Evolutionary conservation across 2,888 invertebrate species (phyloP).

Genomic region (Cryptocephalus primarius): DNA sequence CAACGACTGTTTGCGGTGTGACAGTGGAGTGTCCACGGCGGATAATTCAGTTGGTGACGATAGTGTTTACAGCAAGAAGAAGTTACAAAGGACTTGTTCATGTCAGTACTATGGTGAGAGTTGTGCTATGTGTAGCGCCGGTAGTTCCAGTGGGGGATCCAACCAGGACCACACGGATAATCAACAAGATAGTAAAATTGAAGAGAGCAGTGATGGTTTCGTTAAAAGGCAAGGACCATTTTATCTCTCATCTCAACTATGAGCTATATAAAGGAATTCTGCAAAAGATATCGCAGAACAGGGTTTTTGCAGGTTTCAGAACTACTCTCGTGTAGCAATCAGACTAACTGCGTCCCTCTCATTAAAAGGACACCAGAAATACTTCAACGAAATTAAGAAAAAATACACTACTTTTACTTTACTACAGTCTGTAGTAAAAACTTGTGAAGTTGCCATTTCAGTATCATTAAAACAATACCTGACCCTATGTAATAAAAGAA

Average conservation of each 20-base stretch:
- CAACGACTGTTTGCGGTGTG: constrained; percentile 44
- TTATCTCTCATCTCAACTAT: no score
- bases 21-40: constrained; percentile 39
- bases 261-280: no score
- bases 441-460: no score
- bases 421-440: no score
- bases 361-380: not conserved
- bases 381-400: not conserved
- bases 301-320: no score
- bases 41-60: constrained; percentile 36
- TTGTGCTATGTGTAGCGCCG: constrained; percentile 31
- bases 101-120: constrained; percentile 36
- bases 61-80: constrained; percentile 36
- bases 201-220: constrained; percentile 34
- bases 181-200: constrained; percentile 36
- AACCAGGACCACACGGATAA: constrained; percentile 37
- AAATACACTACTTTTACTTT: no score
- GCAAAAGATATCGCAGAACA: no score
- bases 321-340: no score
- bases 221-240: constrained; percentile 27
- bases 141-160: constrained; percentile 34
- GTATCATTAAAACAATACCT: no score
- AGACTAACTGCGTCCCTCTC: no score
- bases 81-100: constrained; percentile 36
- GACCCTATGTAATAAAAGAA: no score